phyloP scores from a whole-genome alignment of 2,113 vertebrate species.

The Pseudolaguvia tuberculata region DNA sequence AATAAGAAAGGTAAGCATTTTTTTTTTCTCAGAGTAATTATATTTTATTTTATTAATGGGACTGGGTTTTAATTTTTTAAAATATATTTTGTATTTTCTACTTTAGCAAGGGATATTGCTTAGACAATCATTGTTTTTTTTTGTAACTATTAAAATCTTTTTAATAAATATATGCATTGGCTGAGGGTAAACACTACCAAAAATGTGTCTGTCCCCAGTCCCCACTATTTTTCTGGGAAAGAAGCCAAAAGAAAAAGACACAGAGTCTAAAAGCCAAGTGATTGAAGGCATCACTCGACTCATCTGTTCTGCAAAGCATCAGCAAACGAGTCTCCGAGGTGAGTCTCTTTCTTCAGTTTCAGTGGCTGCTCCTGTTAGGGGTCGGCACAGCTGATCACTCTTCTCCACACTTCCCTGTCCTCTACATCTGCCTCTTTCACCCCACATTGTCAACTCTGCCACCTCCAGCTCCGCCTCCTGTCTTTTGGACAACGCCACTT shows the following conservation, averaged over 20 bases:
- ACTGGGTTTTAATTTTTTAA: too few relatives aligned
- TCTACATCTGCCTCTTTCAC: too few relatives aligned
- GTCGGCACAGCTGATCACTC: too few relatives aligned
- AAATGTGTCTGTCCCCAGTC: constrained; percentile 53
- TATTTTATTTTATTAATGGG: background rate
- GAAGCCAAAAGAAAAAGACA: constrained; percentile 73
- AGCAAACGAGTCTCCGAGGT: constrained; percentile 77
- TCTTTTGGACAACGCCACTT: too few relatives aligned
- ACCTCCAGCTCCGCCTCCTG: too few relatives aligned
- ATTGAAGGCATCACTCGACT: constrained; percentile 76
- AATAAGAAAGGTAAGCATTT: constrained; percentile 72
- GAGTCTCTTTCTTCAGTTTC: background rate
- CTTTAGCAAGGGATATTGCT: too few relatives aligned
- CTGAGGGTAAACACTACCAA: background rate
- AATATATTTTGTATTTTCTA: background rate
- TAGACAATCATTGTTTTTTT: too few relatives aligned
- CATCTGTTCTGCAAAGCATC: constrained; percentile 77
- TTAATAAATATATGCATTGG: too few relatives aligned
- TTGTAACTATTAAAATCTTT: too few relatives aligned
- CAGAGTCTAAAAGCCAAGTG: constrained; percentile 76
- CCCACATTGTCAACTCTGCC: too few relatives aligned
- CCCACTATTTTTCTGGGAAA: constrained; percentile 77
- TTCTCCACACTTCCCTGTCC: too few relatives aligned
- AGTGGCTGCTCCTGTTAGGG: too few relatives aligned
- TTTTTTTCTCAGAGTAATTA: background rate